phyloP scores from a whole-genome alignment of 1,140 invertebrate species.

The Chymomyza costata region DNA sequence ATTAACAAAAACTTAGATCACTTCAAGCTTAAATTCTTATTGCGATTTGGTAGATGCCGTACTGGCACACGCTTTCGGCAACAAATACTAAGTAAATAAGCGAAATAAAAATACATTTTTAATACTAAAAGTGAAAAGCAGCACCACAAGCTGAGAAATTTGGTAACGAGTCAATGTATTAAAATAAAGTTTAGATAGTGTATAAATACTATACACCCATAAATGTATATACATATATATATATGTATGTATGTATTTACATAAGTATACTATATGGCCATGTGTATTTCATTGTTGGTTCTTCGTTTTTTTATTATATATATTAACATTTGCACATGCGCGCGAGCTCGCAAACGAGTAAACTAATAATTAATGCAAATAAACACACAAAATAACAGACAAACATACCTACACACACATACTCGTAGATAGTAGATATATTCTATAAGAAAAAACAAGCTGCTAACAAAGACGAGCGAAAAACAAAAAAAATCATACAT shows the following conservation, averaged over 20 bases:
- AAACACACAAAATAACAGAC: constrained; percentile 54
- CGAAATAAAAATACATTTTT: constrained; percentile 33
- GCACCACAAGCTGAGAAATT: constrained; percentile 9
- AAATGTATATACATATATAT: no score
- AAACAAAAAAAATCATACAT: constrained; percentile 31
- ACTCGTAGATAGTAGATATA: constrained; percentile 1
- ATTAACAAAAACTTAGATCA: no score
- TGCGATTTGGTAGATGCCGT: no score
- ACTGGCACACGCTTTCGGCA: constrained; percentile 53
- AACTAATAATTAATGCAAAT: constrained; percentile 74
- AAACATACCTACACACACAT: constrained; percentile 20
- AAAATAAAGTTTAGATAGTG: constrained; percentile 67
- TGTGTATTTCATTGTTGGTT: constrained; percentile 25
- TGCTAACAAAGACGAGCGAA: constrained; percentile 5
- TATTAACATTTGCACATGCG: constrained; percentile 64
- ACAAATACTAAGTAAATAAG: constrained; percentile 41
- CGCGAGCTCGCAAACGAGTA: constrained; percentile 65
- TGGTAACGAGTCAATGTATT: constrained; percentile 48
- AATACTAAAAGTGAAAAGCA: constrained; percentile 49
- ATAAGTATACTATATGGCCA: no score
- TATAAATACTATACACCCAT: no score
- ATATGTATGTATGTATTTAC: no score
- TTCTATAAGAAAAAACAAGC: constrained; percentile 29
- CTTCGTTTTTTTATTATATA: constrained; percentile 25
- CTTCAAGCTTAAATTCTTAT: no score